These are phyloP conservation scores for Syrista parreyssii DNA, from an alignment of 2,888 invertebrate genomes.

Conservation along the genomic window DNA sequence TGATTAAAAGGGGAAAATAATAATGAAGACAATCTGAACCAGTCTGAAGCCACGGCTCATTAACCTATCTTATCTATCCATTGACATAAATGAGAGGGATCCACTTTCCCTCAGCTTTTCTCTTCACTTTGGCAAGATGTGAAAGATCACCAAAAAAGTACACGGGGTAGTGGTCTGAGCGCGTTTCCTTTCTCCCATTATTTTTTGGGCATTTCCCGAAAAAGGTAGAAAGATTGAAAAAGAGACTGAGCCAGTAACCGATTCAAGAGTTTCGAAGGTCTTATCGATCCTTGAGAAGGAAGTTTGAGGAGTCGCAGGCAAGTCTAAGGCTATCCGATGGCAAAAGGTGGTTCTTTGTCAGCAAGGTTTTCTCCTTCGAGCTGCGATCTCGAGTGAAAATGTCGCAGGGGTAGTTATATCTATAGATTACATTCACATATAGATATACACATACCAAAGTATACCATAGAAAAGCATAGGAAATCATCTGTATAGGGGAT, in stretches of 20 bases:
- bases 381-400: background rate
- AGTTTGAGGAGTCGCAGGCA: background rate
- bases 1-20: background rate
- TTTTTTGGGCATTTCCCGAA: background rate
- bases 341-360: background rate
- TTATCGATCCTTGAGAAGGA: background rate
- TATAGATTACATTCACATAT: background rate
- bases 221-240: background rate
- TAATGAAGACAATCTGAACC: background rate
- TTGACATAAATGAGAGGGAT: background rate
- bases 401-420: background rate
- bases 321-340: background rate
- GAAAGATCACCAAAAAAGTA: background rate
- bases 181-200: background rate
- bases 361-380: background rate
- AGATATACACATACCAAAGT: background rate
- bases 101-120: background rate
- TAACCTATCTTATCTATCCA: background rate
- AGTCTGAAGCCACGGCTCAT: background rate
- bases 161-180: background rate
- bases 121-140: background rate
- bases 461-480: background rate
- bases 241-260: background rate
- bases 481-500: background rate
- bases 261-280: background rate